Percentiles rank a stretch among this genome's conserved stretches.
These are phyloP conservation scores for Tapirus terrestris DNA, from an alignment of 2,113 vertebrate species.

Conservation along the genomic window DNA sequence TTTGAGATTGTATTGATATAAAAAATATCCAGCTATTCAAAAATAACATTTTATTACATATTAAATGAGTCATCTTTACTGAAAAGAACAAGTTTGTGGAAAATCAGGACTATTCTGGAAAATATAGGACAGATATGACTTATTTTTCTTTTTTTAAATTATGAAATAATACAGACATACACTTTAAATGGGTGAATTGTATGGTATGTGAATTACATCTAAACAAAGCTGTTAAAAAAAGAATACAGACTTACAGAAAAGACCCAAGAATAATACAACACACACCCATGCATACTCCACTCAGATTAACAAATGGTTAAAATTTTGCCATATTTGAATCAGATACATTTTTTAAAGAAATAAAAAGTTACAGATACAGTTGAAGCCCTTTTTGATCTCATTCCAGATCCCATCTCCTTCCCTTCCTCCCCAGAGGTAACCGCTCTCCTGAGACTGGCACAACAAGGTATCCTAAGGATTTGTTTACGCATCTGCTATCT, in stretches of 20 bases:
- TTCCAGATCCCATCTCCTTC: not conserved
- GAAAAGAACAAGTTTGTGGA: not conserved
- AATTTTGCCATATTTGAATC: not conserved
- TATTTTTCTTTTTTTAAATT: not conserved
- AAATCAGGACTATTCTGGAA: not conserved
- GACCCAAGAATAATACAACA: not conserved
- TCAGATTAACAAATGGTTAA: not conserved
- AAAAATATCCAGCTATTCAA: not conserved
- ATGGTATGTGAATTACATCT: not conserved
- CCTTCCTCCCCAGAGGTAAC: not conserved
- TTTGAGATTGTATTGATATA: not conserved
- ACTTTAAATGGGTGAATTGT: not conserved
- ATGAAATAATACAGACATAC: not conserved
- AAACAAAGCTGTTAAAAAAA: not conserved
- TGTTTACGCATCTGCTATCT: not conserved
- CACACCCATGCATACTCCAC: not conserved
- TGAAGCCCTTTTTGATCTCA: slow-evolving; percentile 26
- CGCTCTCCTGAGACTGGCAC: not conserved
- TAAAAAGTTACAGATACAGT: not conserved
- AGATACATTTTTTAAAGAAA: not conserved
- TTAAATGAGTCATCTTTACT: slow-evolving; percentile 5
- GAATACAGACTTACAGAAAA: not conserved
- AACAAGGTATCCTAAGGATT: not conserved
- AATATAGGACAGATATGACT: not conserved
- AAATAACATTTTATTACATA: not conserved